These are phyloP conservation scores for Drosophila parthenogenetica DNA, from an alignment of 2,888 invertebrate genomes.

Conservation along the genomic window DNA sequence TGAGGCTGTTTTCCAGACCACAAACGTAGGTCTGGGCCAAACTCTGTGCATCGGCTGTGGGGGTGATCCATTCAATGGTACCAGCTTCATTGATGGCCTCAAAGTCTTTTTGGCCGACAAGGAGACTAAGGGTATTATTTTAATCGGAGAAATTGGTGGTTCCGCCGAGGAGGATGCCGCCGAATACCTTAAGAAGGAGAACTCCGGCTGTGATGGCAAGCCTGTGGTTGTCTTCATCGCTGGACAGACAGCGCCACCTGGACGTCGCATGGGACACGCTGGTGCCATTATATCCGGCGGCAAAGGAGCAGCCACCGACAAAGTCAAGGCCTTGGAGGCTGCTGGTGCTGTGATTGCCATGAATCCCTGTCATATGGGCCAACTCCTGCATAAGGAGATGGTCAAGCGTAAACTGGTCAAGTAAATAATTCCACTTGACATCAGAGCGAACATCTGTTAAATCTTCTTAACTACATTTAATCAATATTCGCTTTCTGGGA, in stretches of 20 bases:
- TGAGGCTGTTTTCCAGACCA: constrained; percentile 99
- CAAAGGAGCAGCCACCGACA: constrained; percentile 98
- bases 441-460: too few relatives aligned
- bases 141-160: constrained; percentile 99
- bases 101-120: constrained; percentile 97
- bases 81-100: constrained; percentile 98
- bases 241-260: constrained; percentile 98
- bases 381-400: constrained; percentile 94
- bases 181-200: constrained; percentile 92
- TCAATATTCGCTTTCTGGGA: neutral
- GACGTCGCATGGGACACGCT: constrained; percentile 99
- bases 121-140: constrained; percentile 96
- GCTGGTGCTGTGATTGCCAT: constrained; percentile 96
- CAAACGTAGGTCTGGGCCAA: constrained; percentile 94
- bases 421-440: neutral
- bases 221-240: constrained; percentile 99
- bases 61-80: constrained; percentile 99
- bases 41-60: constrained; percentile 99
- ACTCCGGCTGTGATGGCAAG: constrained; percentile 94
- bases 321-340: constrained; percentile 96
- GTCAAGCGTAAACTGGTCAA: constrained; percentile 88
- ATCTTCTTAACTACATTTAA: neutral
- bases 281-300: constrained; percentile 99
- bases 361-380: constrained; percentile 97
- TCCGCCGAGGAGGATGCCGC: constrained; percentile 98